Conservation (phyloP, 2,113 vertebrate species). For the Hippolais icterina region DNA sequence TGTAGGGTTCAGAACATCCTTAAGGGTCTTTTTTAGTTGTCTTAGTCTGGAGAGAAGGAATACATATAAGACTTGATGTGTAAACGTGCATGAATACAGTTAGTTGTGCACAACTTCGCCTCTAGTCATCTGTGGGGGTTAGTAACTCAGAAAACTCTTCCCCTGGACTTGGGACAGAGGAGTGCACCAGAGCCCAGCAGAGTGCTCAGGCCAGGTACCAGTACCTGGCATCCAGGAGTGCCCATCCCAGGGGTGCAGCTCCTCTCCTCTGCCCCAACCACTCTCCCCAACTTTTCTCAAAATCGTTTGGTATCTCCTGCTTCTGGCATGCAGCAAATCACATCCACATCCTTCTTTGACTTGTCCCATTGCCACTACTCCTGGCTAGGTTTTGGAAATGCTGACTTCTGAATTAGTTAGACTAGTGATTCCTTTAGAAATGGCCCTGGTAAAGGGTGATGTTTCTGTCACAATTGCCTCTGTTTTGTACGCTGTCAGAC, state of each 20-base stretch:
- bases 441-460: not conserved
- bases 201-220: not conserved
- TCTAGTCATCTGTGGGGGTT: accelerated
- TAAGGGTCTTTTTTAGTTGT: not conserved
- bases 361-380: not conserved
- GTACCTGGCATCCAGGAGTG: not conserved
- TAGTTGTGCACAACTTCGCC: not conserved
- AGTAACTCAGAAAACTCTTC: not conserved
- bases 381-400: not conserved
- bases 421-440: not conserved
- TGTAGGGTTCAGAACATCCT: not conserved
- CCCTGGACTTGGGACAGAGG: not conserved
- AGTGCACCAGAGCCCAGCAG: accelerated
- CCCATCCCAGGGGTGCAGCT: not conserved
- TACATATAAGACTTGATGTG: not conserved
- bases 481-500: not conserved
- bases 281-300: not conserved
- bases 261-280: not conserved
- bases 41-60: not conserved
- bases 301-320: not conserved
- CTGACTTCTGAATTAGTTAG: not conserved
- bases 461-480: not conserved
- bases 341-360: not conserved
- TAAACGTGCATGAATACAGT: not conserved
- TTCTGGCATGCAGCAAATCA: not conserved